Evolutionary conservation across 1,140 invertebrate genomes (phyloP), one percentile per base, ranked within the genome.

Genomic region (Drosophila gunungcola): DNA sequence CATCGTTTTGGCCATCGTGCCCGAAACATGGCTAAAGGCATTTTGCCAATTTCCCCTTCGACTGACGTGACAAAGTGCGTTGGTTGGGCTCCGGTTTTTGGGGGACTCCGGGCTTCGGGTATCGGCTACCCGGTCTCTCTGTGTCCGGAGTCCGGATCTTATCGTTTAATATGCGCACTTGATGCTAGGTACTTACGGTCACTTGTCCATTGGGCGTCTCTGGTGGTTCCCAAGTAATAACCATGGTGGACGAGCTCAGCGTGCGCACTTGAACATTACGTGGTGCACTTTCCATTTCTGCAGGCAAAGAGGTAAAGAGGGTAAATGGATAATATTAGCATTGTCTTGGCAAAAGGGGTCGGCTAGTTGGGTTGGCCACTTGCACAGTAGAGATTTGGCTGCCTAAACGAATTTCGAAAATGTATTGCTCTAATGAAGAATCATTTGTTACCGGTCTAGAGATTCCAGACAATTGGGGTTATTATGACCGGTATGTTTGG

Each of bases 201-300:
- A 99, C 97, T 95, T 98, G 96, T 77, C 98, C 98, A 93, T 99
- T 99, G 13, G 98, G 97, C 75, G 96, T 98, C 92, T 98, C 97
- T 21, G 98, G 98, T 91, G 98, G 97, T 90, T 98, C 96, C 98
- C 98, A 99, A 88, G 98, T 97, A 83, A 99, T 98, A 58, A 95
- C 96, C 95, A 99, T 97, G 13, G 98, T 99, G 90, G 95, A 98
- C 12, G 98, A 97, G 92, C 97, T 99, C 43, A 99, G 94, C 12
- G 98, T 97, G 52, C 97, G 94, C 42, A 98, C 98, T 94, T 97
- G 96, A 12, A 99, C 97, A 93, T 98, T 98, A 62, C 96, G 94
- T 34, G 98, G 98, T 52, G 98, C 97, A 84, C 97, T 97, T 89
- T 98, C 98, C 48, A 98, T 98, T 94, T 97, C 98, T 99, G 67